phyloP scores from a whole-genome alignment of 2,888 invertebrate species.

The Apomyelois bistriatella region DNA sequence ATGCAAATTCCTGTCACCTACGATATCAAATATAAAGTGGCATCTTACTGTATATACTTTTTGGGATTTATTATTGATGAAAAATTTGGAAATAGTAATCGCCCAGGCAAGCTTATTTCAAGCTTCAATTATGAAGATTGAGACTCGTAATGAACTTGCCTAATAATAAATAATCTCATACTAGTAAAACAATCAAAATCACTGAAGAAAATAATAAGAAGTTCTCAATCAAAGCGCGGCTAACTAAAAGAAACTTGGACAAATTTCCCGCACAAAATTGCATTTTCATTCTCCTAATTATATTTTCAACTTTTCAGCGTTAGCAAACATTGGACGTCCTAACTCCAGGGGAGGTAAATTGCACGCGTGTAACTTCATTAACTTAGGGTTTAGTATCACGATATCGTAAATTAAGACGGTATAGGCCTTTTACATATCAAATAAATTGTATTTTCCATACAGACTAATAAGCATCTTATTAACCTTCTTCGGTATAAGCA shows the following conservation, averaged over 20 bases:
- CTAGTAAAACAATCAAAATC: neutral
- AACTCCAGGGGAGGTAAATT: constrained; percentile 33
- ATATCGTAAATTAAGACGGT: constrained; percentile 12
- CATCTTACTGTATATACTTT: no score
- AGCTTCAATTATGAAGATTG: no score
- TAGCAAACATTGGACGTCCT: constrained; percentile 37
- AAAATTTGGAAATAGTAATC: no score
- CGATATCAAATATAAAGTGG: no score
- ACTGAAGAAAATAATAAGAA: neutral
- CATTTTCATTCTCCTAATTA: constrained; percentile 47
- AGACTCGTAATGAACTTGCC: no score
- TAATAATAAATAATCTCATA: no score
- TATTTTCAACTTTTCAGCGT: constrained; percentile 47
- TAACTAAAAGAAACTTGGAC: constrained; percentile 8
- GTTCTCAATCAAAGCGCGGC: neutral
- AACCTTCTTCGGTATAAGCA: constrained; percentile 1
- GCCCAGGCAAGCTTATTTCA: no score
- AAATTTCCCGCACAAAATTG: constrained; percentile 29
- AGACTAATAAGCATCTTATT: constrained; percentile 2
- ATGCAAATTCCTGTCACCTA: no score
- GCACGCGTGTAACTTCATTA: constrained; percentile 47
- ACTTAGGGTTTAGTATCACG: constrained; percentile 18
- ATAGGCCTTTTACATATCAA: neutral
- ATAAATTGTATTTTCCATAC: neutral
- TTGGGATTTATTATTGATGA: no score